These are phyloP conservation scores for Lasiurus cinereus DNA, from an alignment of 2,113 vertebrate genomes.

Conservation along the genomic window DNA sequence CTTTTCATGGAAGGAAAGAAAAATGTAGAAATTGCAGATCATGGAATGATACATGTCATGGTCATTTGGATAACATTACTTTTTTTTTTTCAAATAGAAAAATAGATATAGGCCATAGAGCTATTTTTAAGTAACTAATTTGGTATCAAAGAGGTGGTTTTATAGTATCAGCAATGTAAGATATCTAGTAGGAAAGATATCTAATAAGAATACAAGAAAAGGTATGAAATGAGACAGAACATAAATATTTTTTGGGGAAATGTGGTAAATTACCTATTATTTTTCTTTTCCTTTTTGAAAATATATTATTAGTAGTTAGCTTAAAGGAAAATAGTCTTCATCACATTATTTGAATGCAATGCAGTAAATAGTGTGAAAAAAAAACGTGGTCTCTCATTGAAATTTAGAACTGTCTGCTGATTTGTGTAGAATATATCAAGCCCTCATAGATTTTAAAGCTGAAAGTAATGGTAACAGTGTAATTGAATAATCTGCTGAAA, in stretches of 20 bases:
- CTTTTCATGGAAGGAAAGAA: conserved; percentile 43
- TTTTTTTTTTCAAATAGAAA: conserved; percentile 26
- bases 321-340: background rate
- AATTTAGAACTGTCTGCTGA: background rate
- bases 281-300: background rate
- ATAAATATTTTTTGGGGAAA: background rate
- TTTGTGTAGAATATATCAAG: background rate
- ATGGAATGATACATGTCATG: background rate
- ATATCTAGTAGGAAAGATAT: background rate
- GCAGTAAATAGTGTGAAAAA: background rate
- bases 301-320: background rate
- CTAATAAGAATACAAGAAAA: background rate
- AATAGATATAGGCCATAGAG: background rate
- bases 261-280: background rate
- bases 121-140: background rate
- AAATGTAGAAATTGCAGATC: conserved; percentile 4
- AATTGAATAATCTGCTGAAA: background rate
- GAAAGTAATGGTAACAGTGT: background rate
- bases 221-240: background rate
- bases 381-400: background rate
- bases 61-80: background rate
- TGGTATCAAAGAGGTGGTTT: background rate
- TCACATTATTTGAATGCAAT: conserved; percentile 18
- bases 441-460: background rate
- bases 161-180: background rate